Conservation (phyloP, 2,113 vertebrate species). For the Cygnus buccinator region DNA sequence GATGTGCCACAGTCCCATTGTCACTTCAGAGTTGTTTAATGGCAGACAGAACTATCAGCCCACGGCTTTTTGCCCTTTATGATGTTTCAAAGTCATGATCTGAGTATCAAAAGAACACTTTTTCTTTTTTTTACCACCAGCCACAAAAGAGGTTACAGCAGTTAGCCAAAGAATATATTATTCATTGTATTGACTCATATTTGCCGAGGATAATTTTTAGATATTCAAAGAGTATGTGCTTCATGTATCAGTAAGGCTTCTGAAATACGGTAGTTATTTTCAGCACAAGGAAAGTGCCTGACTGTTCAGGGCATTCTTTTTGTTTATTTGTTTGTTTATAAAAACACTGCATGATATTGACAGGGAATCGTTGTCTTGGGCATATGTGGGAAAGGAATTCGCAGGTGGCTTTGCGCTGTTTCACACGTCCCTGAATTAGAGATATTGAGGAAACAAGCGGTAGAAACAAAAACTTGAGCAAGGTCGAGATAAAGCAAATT, state of each 20-base stretch:
- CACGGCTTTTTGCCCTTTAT: neutral
- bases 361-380: conserved; percentile 29
- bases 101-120: neutral
- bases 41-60: neutral
- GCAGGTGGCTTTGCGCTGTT: no score
- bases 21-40: neutral
- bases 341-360: conserved; percentile 42
- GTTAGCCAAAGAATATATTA: neutral
- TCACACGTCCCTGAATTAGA: no score
- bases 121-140: neutral
- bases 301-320: conserved; percentile 35
- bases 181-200: conserved; percentile 31
- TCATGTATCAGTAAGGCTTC: conserved; percentile 55
- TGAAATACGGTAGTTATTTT: conserved; percentile 40
- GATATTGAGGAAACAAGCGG: no score
- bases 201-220: conserved; percentile 50
- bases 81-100: neutral
- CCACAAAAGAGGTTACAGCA: neutral
- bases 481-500: no score
- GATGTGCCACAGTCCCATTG: neutral
- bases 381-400: neutral
- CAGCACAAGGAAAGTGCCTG: conserved; percentile 43
- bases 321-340: conserved; percentile 57
- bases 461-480: no score
- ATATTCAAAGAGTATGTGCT: conserved; percentile 23